Evolutionary conservation across 2,888 invertebrate species (phyloP), one percentile per base, ranked within the genome.

Genomic region (Ormyrus pomaceus): DNA sequence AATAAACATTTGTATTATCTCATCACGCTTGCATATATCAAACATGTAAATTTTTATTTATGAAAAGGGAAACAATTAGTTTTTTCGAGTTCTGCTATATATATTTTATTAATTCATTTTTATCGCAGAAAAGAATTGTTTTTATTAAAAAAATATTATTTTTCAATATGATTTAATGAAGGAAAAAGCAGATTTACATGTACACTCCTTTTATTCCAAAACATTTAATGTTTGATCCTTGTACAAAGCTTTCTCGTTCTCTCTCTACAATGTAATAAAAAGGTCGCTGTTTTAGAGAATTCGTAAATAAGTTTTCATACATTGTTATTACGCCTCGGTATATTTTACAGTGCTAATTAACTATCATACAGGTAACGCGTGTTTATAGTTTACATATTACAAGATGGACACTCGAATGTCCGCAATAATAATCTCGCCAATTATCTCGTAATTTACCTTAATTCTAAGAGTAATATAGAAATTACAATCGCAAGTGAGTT

Each of bases 351-450:
- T 78, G 75, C 75, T 82, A 82, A 82, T 82, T 50, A 82, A 73
- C 80, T 82, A 83, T 81, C 69, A 59, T 82, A 79, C 81, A 82
- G 79, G 79, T 78, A 83, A 83, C 82, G 81, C 77, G 75, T 74
- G 70, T 81, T 79, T 82, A 34, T 34, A 75, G 65, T 77, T 73
- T 75, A 81, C 74, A 78, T 68, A 78, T 71, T 76, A 79, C 75
- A 69, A 74, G 9, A 13, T 46, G 66, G 74, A 66, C 78, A 78
- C 75, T 78, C 78, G 58, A 64, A 59, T 77, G 75, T 58, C 78
- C 74, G 48, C 66, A 61, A 69, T 74, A 70, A 70, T 78, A 72
- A 75, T 72, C 55, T 82, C 79, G 77, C 79, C 81, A 81, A 81
- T 77, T 68, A 50, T 74, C 34, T 50, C 53, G 70, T 75, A 70